Base-by-base conservation (phyloP, 2,797 vertebrate species). In the Loris lydekkerianus region DNA sequence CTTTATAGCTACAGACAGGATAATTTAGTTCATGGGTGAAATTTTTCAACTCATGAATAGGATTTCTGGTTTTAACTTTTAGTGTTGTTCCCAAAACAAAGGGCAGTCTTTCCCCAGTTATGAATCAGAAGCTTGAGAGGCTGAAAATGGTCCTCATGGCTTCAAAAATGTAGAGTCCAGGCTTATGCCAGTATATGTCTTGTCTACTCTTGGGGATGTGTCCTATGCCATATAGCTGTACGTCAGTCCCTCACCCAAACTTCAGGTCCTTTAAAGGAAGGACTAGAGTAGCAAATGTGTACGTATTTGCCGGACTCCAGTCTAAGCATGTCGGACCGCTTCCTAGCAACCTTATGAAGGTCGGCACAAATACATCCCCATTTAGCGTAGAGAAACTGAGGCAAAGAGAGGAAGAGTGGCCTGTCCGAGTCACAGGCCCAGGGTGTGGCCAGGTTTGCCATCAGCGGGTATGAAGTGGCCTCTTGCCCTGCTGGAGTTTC, bases 401-500 rank as follows among this genome's bases (percentile, higher is more conserved):
- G 43, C 82, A 91, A 14, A 63, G 78, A 84, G 84, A n/a, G 23
- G 31, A 8, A 13, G 61, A 53, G 53, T 23, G 77, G 31, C 31
- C 25, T 46, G 18, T 56, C 70, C 49, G 21, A 46, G 58, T 40
- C 70, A 25, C 27, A 56, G 73, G 73, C 8, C 37, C 21, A 61
- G 63, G 6, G 0, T 7, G 3, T 25, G 46, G 23, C 72, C 34
- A 13, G 23, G 31, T 43, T 1, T 49, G 70, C 37, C 10, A 7
- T 67, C n/a, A 7, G 65, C 65, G 43, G 29, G 46, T 18, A 2
- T 29, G 13, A 37, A 3, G 3, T 6, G 56, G 46, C 14, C 23
- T 20, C 7, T 17, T 29, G 6, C 46, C 34, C 46, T 0, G 6
- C 3, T 27, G 8, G 7, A 18, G 23, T 5, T 18, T 83, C 31